Conservation (phyloP, 2,113 vertebrate genomes). For the Noturus placidus region DNA sequence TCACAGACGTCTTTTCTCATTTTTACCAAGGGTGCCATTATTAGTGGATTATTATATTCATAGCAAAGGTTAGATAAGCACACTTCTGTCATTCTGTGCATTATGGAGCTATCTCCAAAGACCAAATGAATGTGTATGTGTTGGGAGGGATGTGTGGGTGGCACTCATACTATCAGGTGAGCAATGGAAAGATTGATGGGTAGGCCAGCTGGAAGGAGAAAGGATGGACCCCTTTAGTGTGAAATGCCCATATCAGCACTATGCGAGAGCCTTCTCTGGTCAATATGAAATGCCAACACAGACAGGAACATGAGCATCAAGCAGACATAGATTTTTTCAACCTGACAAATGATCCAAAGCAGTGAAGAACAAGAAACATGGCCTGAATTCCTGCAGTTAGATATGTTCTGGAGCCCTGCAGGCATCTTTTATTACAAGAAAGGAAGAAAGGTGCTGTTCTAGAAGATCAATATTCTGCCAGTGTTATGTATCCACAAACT, state of each 20-base stretch:
- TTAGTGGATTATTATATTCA: not conserved
- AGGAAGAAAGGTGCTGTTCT: slow-evolving; percentile 13
- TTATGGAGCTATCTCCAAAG: not conserved
- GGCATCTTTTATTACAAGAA: slow-evolving; percentile 25
- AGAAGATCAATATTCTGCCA: slow-evolving; percentile 42
- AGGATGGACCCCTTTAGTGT: slow-evolving; percentile 65
- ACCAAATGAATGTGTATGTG: not conserved
- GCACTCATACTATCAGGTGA: slow-evolving; percentile 55
- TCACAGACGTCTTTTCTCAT: too few relatives aligned
- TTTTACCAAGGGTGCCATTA: too few relatives aligned
- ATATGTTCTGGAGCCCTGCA: slow-evolving; percentile 4
- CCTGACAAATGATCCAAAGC: slow-evolving; percentile 39
- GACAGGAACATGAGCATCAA: slow-evolving; percentile 33
- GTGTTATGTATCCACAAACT: slow-evolving; percentile 32
- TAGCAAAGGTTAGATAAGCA: not conserved
- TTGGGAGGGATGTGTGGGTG: slow-evolving; percentile 24
- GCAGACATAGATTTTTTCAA: slow-evolving; percentile 33
- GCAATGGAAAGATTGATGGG: slow-evolving; percentile 64
- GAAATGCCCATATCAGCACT: slow-evolving; percentile 58
- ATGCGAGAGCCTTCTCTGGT: not conserved
- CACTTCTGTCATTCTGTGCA: not conserved
- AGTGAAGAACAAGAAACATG: slow-evolving; percentile 32
- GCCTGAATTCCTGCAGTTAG: slow-evolving; percentile 34
- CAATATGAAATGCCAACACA: slow-evolving; percentile 22
- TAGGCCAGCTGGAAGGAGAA: slow-evolving; percentile 49